Evolutionary conservation across 2,113 vertebrate genomes (phyloP).

Genomic region (Capricornis sumatraensis): DNA sequence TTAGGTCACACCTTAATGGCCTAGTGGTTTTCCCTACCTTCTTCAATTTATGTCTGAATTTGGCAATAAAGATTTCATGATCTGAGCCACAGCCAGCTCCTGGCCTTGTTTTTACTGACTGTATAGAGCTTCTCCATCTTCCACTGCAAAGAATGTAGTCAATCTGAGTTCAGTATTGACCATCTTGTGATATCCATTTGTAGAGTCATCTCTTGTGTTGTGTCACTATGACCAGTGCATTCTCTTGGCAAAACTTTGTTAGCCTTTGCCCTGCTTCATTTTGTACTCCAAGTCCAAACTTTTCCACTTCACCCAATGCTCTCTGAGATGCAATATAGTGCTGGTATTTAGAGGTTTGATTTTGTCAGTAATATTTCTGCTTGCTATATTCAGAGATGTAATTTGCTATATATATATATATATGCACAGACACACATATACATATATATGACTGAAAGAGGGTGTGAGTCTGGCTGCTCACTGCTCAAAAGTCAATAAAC

Average conservation of each 20-base stretch:
- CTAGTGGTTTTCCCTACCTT: background rate
- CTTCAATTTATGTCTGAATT: background rate
- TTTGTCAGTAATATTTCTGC: background rate
- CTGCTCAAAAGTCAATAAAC: background rate
- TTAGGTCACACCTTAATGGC: background rate
- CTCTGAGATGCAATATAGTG: background rate
- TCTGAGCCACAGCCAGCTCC: background rate
- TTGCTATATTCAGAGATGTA: background rate
- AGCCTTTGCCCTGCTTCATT: background rate
- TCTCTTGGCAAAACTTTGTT: background rate
- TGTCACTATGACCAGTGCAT: background rate
- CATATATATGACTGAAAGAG: background rate
- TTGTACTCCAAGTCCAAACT: background rate
- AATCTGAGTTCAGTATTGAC: background rate
- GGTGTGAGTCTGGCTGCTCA: background rate
- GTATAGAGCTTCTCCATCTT: background rate
- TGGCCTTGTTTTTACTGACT: background rate
- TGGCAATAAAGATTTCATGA: background rate
- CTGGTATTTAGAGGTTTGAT: background rate
- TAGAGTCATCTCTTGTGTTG: background rate
- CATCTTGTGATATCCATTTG: background rate
- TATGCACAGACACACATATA: fast-evolving
- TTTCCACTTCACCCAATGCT: background rate
- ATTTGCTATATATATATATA: background rate
- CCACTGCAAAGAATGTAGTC: background rate